Base-by-base conservation (phyloP, 2,113 vertebrate genomes). In the Eidolon helvum region DNA sequence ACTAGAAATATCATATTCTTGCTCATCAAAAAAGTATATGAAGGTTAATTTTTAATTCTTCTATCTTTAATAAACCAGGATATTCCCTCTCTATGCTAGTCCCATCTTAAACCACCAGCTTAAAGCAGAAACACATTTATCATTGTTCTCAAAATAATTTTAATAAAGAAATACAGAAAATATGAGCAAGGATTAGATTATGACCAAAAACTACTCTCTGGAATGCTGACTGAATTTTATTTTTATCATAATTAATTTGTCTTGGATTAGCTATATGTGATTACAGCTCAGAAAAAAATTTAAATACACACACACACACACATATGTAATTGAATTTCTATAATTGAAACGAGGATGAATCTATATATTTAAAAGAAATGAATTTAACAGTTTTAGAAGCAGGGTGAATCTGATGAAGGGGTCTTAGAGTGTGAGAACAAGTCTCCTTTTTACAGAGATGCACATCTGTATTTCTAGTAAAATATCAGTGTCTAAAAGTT, bases 1-100 rank as follows among this genome's bases (percentile, higher is more conserved):
- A 96, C 95, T 92, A 97, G 80, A 98, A 98, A 97, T 95, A 71
- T 97, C 97, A 98, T 45, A 94, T 53, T 88, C n/a, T 8, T 84
- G 84, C 28, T 50, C 3, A 71, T 96, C 1, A 80, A 28, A 93
- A 53, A 74, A 53, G 9, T 5, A 6, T 33, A 33, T 0, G 6
- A 94, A 18, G 8, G 0, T 26, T 74, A 97, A 48, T 95, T 92
- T 59, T 72, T 40, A 71, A 92, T 72, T 59, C 24, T 35, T 87
- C 38, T 21, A 74, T 21, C 2, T 0, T 61, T 88, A 61, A 40
- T n/a, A 96, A 53, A 30, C 77, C 84, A 71, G 22, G 28, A 22
- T 35, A 14, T 10, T 1, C 22, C 4, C 2, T 74, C 48, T 24
- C 79, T 21, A 14, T 40, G 33, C 3, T 68, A 82, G 7, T 71